These are phyloP conservation scores for Sebastiscus tertius DNA, from an alignment of 2,797 vertebrate genomes.

Conservation along the genomic window DNA sequence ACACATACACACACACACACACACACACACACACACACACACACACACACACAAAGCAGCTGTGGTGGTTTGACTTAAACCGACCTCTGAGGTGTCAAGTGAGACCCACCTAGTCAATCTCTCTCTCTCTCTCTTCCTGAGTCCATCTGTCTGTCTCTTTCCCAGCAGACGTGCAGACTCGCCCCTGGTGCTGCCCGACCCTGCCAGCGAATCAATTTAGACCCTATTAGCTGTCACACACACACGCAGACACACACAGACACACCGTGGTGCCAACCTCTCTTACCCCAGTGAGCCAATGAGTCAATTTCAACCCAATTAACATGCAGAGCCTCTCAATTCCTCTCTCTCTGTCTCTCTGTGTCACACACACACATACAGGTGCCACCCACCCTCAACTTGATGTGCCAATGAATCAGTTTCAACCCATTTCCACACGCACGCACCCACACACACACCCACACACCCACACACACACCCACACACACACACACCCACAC, in stretches of 20 bases:
- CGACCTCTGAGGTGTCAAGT: constrained; percentile 42
- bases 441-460: neutral
- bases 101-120: constrained; percentile 41
- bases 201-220: constrained; percentile 57
- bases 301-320: constrained; percentile 63
- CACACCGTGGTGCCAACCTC: constrained; percentile 10
- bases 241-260: constrained; percentile 9
- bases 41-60: constrained; percentile 25
- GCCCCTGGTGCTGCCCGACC: constrained; percentile 5
- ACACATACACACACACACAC: constrained; percentile 15
- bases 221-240: constrained; percentile 49
- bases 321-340: constrained; percentile 25
- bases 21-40: neutral
- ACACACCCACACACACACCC: neutral
- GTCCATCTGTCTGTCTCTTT: constrained; percentile 63
- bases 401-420: constrained; percentile 55
- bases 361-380: neutral
- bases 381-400: constrained; percentile 8
- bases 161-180: constrained; percentile 26
- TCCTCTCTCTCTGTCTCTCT: neutral
- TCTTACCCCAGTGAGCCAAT: constrained; percentile 27
- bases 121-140: neutral
- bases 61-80: constrained; percentile 40
- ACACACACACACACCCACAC: constrained; percentile 9
- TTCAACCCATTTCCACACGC: constrained; percentile 29